These are phyloP conservation scores for Lampris megalopsis DNA, from an alignment of 2,113 vertebrate species.

Conservation along the genomic window DNA sequence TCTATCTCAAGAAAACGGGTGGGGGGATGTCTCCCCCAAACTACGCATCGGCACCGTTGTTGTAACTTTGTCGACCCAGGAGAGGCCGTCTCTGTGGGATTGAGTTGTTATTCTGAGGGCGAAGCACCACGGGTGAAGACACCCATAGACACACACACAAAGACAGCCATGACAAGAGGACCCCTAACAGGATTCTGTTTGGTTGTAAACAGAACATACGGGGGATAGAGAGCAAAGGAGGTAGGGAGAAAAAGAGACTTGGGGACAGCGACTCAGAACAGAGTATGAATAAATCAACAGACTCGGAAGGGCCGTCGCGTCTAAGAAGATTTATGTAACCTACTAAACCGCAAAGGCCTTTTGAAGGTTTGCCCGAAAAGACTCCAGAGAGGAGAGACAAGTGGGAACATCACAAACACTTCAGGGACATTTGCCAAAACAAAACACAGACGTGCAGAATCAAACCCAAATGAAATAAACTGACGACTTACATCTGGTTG, in stretches of 20 bases:
- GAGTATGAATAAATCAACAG: background rate
- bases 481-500: background rate
- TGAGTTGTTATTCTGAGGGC: conserved; percentile 24
- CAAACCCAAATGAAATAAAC: background rate
- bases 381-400: background rate
- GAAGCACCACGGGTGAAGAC: background rate
- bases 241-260: background rate
- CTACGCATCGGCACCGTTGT: conserved; percentile 25
- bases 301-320: background rate
- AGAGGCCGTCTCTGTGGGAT: conserved; percentile 42
- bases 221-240: background rate
- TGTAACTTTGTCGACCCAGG: conserved; percentile 5
- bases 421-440: background rate
- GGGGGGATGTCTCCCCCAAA: conserved; percentile 18
- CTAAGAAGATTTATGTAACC: background rate
- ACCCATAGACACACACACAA: background rate
- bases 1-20: conserved; percentile 28
- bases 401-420: background rate
- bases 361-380: background rate
- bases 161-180: conserved; percentile 9
- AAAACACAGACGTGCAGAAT: background rate
- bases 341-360: background rate
- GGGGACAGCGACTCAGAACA: background rate
- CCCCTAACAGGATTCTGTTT: conserved; percentile 14
- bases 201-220: conserved; percentile 28